Conservation (phyloP, 2,797 vertebrate species). For the Acanthurus lineatus region DNA sequence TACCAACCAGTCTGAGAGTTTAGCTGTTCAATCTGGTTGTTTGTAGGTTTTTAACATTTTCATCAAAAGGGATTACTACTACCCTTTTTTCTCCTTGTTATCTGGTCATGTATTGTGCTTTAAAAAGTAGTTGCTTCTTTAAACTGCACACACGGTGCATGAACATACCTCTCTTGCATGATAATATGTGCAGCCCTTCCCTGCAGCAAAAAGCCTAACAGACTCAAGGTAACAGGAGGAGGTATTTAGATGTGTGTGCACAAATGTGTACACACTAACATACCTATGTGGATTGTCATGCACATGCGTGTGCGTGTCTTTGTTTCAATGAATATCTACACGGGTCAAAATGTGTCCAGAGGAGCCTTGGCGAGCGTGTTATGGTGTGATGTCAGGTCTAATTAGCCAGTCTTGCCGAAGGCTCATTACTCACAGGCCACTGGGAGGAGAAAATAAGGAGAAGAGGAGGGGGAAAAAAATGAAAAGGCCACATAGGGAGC, state of each 20-base stretch:
- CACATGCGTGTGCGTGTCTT: not conserved
- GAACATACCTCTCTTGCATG: not conserved
- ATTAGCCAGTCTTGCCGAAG: slow-evolving; percentile 78
- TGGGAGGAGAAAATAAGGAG: slow-evolving; percentile 54
- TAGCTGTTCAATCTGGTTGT: too few relatives aligned
- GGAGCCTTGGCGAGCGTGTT: slow-evolving; percentile 55
- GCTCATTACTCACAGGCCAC: slow-evolving; percentile 81
- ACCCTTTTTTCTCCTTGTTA: too few relatives aligned
- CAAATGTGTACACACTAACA: not conserved
- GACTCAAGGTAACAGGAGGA: slow-evolving; percentile 12
- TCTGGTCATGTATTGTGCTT: too few relatives aligned
- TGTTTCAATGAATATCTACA: slow-evolving; percentile 50
- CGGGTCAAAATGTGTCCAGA: slow-evolving; percentile 57
- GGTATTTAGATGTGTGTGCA: slow-evolving; percentile 22
- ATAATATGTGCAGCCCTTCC: slow-evolving; percentile 16
- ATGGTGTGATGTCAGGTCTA: slow-evolving; percentile 82
- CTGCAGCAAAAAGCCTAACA: slow-evolving; percentile 40
- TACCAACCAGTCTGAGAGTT: too few relatives aligned
- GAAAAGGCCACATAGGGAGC: slow-evolving; percentile 72
- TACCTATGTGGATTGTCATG: not conserved
- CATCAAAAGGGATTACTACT: too few relatives aligned
- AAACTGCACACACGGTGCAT: not conserved
- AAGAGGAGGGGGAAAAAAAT: slow-evolving; percentile 18
- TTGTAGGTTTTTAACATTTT: too few relatives aligned
- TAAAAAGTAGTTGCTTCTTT: too few relatives aligned